Base-by-base conservation (phyloP, 2,113 vertebrate species). In the Gyps fulvus region DNA sequence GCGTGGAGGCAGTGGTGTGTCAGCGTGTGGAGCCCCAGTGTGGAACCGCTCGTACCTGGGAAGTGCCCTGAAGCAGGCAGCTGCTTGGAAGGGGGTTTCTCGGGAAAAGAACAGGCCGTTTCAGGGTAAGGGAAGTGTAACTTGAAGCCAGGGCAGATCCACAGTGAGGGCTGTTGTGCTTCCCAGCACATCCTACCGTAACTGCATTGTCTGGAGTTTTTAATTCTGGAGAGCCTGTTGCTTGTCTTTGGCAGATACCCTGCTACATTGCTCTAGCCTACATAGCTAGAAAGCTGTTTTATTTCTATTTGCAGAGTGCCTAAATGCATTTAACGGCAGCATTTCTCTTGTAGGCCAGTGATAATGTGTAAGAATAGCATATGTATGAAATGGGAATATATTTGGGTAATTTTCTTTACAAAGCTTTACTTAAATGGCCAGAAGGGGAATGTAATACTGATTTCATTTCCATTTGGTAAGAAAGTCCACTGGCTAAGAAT, bases 1-100 rank as follows among this genome's bases (percentile, higher is more conserved):
- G 2, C 1, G 1, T 9, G 36, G 42, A 55, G 49, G 9, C 18
- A 11, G 36, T 1, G 36, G 16, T 21, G 9, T 13, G 19, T 2
- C 34, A 32, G 36, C 1, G 0, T 13, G 10, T 16, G 32, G 36
- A 49, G 36, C 36, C 38, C 29, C 1, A 4, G 63, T 6, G 19
- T 40, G 36, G 42, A 43, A 13, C 45, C 11, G 1, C 15, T 10
- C 4, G 12, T 11, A 8, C 57, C 23, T 4, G 4, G 43, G 43
- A 65, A 52, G 38, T 2, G 2, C 50, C 36, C n/a, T 21, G 9
- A 45, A 32, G 54, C 32, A 12, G 15, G 40, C 9, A 6, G 47
- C 40, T 29, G 59, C 34, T 70, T 14, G n/a, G 70, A 12, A 58
- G 29, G 49, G 14, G 18, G 2, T 58, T 65, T 58, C 31, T 29